A percentile compares a stretch with the other conserved stretches of the same genome.
Evolutionary conservation across 1,140 invertebrate species (phyloP).

Genomic region (Calycopis cecrops): DNA sequence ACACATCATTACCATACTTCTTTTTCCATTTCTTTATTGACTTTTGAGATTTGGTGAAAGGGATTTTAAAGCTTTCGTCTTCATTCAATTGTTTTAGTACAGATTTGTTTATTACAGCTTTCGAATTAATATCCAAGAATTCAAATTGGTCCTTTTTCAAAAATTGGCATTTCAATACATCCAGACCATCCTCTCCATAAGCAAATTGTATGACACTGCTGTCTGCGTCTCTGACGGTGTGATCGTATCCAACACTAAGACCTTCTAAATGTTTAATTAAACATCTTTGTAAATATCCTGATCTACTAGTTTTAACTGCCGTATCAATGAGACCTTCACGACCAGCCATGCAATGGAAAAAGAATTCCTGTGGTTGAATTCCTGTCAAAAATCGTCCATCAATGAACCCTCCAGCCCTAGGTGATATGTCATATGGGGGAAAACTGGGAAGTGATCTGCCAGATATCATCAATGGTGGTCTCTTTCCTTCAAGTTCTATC

Average conservation of each 20-base stretch:
- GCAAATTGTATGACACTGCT: constrained; percentile 95
- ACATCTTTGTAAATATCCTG: constrained; percentile 98
- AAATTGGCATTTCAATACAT: constrained; percentile 91
- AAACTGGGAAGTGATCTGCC: constrained; percentile 96
- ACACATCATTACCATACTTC: constrained; percentile 69
- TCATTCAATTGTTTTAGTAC: constrained; percentile 77
- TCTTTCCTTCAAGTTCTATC: constrained; percentile 98
- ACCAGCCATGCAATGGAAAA: constrained; percentile 99
- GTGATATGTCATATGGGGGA: constrained; percentile 90
- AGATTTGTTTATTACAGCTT: constrained; percentile 78
- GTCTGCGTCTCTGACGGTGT: constrained; percentile 96
- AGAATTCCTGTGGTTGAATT: constrained; percentile 97
- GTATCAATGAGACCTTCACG: constrained; percentile 94
- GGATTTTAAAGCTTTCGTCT: constrained; percentile 48
- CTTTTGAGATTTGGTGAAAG: constrained; percentile 70
- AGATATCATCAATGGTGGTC: constrained; percentile 95
- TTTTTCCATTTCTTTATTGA: constrained; percentile 79
- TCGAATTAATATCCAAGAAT: constrained; percentile 88
- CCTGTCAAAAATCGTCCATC: constrained; percentile 97
- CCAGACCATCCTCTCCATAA: constrained; percentile 99
- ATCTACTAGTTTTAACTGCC: constrained; percentile 94
- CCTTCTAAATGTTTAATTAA: constrained; percentile 99
- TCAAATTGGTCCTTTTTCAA: constrained; percentile 86
- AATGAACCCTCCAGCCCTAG: constrained; percentile 97
- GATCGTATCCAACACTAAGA: constrained; percentile 91